Percentiles rank a stretch among this genome's conserved stretches.
Evolutionary conservation across 2,888 invertebrate genomes (phyloP).

Genomic region (Lycophotia porphyrea): DNA sequence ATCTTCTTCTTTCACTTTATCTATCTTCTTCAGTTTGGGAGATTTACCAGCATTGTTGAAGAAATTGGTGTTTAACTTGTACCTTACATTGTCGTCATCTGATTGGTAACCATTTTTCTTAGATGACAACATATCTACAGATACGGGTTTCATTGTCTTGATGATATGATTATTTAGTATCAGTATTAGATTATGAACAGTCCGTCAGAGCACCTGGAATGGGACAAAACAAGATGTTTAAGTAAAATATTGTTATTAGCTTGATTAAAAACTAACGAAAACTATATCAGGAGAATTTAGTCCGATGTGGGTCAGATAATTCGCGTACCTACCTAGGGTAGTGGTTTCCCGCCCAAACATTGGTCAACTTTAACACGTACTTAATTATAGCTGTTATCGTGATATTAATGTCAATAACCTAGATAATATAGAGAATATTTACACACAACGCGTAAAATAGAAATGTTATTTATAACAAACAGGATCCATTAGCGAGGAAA

Average conservation of each 20-base stretch:
- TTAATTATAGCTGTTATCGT: constrained; percentile 26
- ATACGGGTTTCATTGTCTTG: constrained; percentile 75
- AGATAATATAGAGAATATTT: constrained; percentile 8
- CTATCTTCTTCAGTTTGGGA: constrained; percentile 66
- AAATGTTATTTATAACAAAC: constrained; percentile 19
- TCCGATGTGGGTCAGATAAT: not conserved
- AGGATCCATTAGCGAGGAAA: constrained; percentile 44
- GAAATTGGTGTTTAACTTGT: constrained; percentile 82
- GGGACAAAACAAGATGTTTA: constrained; percentile 24
- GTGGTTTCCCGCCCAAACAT: constrained; percentile 80
- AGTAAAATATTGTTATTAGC: no score
- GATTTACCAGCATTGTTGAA: constrained; percentile 74
- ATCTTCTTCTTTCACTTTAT: constrained; percentile 75
- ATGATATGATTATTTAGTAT: constrained; percentile 25
- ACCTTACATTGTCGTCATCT: constrained; percentile 86
- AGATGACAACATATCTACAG: constrained; percentile 66
- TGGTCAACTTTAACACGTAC: constrained; percentile 12
- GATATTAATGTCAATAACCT: constrained; percentile 28
- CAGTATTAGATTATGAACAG: constrained; percentile 27
- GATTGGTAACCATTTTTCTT: constrained; percentile 82
- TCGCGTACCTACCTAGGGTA: constrained; percentile 12
- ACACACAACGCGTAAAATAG: constrained; percentile 10
- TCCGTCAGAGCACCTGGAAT: constrained; percentile 58
- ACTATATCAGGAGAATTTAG: not conserved
- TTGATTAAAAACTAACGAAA: not conserved